Base-by-base conservation (phyloP, 2,797 vertebrate species). In the Darevskia nairensis region DNA sequence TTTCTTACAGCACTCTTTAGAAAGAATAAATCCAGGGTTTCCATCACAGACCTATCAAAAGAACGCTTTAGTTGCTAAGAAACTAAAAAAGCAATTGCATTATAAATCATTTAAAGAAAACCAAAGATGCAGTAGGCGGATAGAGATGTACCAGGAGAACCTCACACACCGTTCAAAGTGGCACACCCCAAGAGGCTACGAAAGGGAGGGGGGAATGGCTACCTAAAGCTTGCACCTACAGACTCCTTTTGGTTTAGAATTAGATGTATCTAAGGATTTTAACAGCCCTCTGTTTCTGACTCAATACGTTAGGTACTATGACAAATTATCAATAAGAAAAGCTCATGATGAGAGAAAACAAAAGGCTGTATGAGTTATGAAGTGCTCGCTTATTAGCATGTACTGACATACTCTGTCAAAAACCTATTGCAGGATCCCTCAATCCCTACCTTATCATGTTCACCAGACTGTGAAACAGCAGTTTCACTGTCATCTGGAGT, bases 51-150 rank as follows among this genome's bases (percentile, higher is more conserved):
- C 85, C 92, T 94, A 93, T 94, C 92, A 93, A 88, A 87, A 88
- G 92, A 88, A 89, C 88, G 89, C 89, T 91, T 90, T 71, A 94
- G 95, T 96, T 96, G 95, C 94, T 96, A 96, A 96, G 95, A 93
- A 96, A 96, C 95, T 55, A 93, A 94, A 80, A 94, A 92, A 93
- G 78, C 93, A 82, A 90, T 87, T 84, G 86, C 94, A 94, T 95
- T 95, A 95, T 91, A 94, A 94, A 94, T 93, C 86, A 93, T 74
- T 89, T 92, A 89, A 90, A 94, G 89, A 93, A 94, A 85, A 91
- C 94, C 92, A 29, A 89, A 93, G 89, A 90, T 90, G 92, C 7
- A 94, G 93, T 92, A 92, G 94, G 94, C 86, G 89, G 85, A 69
- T 78, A 88, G 85, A 90, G 80, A 94, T 91, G 90, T 94, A 88